Conservation (phyloP, 2,113 vertebrate species). For the Furnarius figulus region DNA sequence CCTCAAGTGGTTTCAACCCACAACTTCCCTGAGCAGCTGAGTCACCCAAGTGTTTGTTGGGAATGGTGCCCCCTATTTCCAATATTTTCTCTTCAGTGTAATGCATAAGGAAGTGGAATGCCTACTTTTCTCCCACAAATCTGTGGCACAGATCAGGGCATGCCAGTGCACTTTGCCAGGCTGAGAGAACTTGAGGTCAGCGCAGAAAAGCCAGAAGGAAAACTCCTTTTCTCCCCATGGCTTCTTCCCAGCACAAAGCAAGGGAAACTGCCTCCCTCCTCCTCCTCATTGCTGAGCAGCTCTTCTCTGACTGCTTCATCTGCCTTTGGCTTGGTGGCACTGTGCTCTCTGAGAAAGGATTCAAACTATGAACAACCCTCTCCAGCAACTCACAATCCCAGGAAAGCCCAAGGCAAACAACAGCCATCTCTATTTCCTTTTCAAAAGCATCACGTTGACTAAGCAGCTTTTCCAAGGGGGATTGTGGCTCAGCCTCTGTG, state of each 20-base stretch:
- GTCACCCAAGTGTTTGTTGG: neutral
- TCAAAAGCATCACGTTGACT: constrained; percentile 39
- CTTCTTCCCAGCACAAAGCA: neutral
- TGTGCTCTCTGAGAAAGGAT: neutral
- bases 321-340: constrained; percentile 16
- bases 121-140: neutral
- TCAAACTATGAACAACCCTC: neutral
- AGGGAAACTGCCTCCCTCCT: neutral
- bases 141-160: neutral
- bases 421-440: constrained; percentile 54
- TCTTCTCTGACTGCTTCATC: neutral
- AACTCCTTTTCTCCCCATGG: neutral
- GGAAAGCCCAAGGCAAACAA: constrained; percentile 41
- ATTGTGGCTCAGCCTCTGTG: neutral
- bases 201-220: neutral
- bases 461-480: constrained; percentile 45
- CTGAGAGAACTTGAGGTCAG: neutral
- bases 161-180: neutral
- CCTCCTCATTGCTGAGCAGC: neutral
- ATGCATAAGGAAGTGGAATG: neutral
- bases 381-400: neutral
- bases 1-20: neutral
- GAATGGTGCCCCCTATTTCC: neutral
- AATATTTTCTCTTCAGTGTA: neutral
- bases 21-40: neutral